Evolutionary conservation across 2,888 invertebrate species (phyloP).

Genomic region (Galerucella nymphaeae): DNA sequence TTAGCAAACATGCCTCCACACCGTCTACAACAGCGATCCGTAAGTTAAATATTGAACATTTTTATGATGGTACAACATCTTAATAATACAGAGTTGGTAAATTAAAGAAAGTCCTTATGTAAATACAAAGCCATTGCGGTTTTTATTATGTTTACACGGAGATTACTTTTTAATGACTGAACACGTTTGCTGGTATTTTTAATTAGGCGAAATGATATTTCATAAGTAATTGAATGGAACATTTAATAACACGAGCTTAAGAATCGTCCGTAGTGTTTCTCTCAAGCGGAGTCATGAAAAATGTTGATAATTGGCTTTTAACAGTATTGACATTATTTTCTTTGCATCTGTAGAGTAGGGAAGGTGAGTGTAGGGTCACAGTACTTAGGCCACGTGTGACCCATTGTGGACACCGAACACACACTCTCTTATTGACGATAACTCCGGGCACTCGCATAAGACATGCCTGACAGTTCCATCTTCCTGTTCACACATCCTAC

Average conservation of each 20-base stretch:
- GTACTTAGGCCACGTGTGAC: too few relatives aligned
- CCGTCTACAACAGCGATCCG: neutral
- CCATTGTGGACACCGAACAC: too few relatives aligned
- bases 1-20: neutral
- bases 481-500: too few relatives aligned
- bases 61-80: neutral
- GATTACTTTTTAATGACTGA: neutral
- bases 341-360: too few relatives aligned
- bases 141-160: constrained; percentile 13
- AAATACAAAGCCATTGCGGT: constrained; percentile 11
- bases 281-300: too few relatives aligned
- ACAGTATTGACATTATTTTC: too few relatives aligned
- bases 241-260: neutral
- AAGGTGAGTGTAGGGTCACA: too few relatives aligned
- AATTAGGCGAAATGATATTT: neutral
- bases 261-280: neutral
- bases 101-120: constrained; percentile 10
- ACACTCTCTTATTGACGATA: too few relatives aligned
- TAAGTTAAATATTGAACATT: constrained; percentile 11
- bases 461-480: too few relatives aligned
- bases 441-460: too few relatives aligned
- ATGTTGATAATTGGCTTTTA: too few relatives aligned
- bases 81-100: constrained; percentile 3
- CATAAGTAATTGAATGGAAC: neutral
- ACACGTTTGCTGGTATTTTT: constrained; percentile 8